Evolutionary conservation across 2,888 invertebrate species (phyloP), one percentile per base, ranked within the genome.

Genomic region (Chrysotoxum bicinctum): DNA sequence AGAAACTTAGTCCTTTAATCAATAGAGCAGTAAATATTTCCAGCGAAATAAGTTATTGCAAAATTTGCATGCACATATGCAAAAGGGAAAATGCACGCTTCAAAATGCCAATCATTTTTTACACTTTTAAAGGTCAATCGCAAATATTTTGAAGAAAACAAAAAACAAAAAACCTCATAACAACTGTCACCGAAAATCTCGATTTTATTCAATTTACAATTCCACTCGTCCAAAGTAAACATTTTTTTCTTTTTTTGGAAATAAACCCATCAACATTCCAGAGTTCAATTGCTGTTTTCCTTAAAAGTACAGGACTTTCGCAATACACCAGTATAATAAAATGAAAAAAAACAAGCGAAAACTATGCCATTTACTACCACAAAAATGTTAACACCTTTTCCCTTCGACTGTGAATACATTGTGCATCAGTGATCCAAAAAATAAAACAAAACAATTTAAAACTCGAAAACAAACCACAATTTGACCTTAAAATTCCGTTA

Each of bases 401-500:
- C 78, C 48, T 82, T 82, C 58, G 76, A 64, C 54, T 45, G 52
- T 45, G 52, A 68, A 69, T 58, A 74, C 60, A 79, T 74, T 74
- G 50, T 6, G 14, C 50, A 23, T 58, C 37, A 19, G 35, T 58
- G 8, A 21, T 12, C 0, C 12, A 26, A 62, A 8, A 10, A 43
- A 26, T 37, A n/a, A n/a, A 16, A 43, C 16, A 40, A 40, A 1
- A n/a, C 6, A 26, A 30, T 60, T 30, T n/a, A 48, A 23, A 62
- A 54, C 16, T 56, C 50, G 48, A 82, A 77, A 77, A 72, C 60
- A 82, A 82, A 79, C 74, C 54, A 75, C 30, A 58, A 70, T 40
- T 52, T 72, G 84, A 84, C 84, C 84, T 84, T 84, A 60, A 84
- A 80, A 84, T 84, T 84, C 84, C 84, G 84, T 84, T 84, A 84